Evolutionary conservation across 35 echinoderm and acorn worm species (phyloP).

Genomic region (Strongylocentrotus purpuratus): DNA sequence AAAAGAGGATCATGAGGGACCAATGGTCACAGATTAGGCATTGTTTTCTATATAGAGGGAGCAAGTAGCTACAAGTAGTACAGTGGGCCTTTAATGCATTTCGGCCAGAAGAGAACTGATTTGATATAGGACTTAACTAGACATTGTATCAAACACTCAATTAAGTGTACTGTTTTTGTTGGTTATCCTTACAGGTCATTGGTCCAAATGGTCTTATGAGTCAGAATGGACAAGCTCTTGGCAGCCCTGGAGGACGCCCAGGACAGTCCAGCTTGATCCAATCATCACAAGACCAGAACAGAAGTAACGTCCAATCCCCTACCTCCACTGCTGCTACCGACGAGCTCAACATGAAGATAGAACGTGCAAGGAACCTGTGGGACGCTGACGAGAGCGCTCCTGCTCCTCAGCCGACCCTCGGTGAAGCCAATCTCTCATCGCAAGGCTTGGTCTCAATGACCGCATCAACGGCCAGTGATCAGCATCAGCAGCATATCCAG

Average conservation of each 20-base stretch:
- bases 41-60: too few species aligned
- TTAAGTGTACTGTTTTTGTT: background rate
- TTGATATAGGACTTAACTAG: too few species aligned
- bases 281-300: conserved; percentile 10
- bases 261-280: conserved; percentile 42
- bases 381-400: conserved; percentile 37
- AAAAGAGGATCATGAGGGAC: too few species aligned
- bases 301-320: conserved; percentile 56
- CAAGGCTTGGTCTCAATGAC: conserved; percentile 52
- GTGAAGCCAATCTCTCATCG: conserved; percentile 56
- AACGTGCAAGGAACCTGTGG: conserved; percentile 60
- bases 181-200: conserved; percentile 11
- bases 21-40: too few species aligned
- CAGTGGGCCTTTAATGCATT: too few species aligned
- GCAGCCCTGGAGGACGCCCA: conserved; percentile 1
- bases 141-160: background rate
- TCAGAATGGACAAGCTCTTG: background rate
- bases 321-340: conserved; percentile 52
- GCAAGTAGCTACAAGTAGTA: too few species aligned
- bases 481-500: conserved; percentile 46
- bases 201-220: conserved; percentile 20
- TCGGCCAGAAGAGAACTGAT: too few species aligned
- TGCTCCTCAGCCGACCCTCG: background rate
- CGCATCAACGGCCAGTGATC: background rate
- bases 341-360: conserved; percentile 58